Conservation (phyloP, 2,888 invertebrate species). For the Patella caerulea region DNA sequence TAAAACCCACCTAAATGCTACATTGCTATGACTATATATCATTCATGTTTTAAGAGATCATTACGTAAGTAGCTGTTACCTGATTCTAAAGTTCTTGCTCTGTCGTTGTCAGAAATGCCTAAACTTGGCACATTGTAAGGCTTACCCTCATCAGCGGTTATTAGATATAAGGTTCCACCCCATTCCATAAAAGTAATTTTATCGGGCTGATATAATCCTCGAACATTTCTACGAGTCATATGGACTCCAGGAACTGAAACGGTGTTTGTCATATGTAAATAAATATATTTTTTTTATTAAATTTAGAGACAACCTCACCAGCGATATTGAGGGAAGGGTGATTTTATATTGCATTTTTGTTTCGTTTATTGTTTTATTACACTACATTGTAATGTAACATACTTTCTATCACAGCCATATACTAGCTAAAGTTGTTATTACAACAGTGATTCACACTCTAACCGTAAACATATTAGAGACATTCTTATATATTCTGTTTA, state of each 20-base stretch:
- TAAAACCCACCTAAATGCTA: no score
- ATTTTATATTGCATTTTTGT: no score
- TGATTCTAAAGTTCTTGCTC: conserved; percentile 14
- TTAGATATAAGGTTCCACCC: conserved; percentile 12
- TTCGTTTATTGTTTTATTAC: no score
- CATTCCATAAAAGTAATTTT: conserved; percentile 17
- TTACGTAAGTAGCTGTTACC: background rate
- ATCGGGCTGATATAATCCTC: conserved; percentile 22
- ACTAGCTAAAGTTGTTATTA: no score
- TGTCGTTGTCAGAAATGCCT: conserved; percentile 13
- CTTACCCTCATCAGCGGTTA: conserved; percentile 23
- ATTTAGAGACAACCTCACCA: background rate
- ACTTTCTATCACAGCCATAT: no score
- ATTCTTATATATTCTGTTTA: no score
- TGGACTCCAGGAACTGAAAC: conserved; percentile 1
- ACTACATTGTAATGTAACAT: no score
- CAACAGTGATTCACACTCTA: no score
- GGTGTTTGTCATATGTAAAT: conserved; percentile 2
- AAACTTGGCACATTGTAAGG: conserved; percentile 14
- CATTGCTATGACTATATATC: no score
- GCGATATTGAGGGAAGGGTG: no score
- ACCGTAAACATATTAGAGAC: no score
- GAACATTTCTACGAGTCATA: background rate
- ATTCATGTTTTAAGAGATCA: no score
- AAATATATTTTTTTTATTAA: background rate